Conservation (phyloP, 23 tunicate species). For the Diplosoma virens region DNA sequence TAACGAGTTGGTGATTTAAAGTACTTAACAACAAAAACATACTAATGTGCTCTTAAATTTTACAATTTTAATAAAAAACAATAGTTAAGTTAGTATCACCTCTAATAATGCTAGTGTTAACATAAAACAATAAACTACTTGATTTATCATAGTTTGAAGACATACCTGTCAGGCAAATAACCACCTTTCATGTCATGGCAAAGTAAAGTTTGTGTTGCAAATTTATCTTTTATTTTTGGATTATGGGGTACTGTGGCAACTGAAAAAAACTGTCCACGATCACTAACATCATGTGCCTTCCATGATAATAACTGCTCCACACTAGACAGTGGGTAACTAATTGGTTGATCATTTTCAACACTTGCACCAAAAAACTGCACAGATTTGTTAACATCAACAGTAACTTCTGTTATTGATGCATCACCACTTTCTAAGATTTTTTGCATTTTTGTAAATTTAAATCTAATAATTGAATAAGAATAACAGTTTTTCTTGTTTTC, state of each 20-base stretch:
- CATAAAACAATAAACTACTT: background rate
- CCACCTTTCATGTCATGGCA: slow-evolving; percentile 90
- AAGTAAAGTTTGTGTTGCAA: slow-evolving; percentile 43
- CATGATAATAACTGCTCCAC: slow-evolving; percentile 68
- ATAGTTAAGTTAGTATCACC: no score
- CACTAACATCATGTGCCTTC: slow-evolving; percentile 50
- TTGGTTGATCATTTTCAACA: slow-evolving; percentile 67
- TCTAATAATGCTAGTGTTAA: background rate
- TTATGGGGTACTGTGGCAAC: slow-evolving; percentile 43
- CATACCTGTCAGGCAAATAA: slow-evolving; percentile 77
- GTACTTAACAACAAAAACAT: background rate
- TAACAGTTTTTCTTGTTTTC: background rate
- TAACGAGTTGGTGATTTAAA: no score
- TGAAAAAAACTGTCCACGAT: slow-evolving; percentile 64
- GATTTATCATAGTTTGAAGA: no score
- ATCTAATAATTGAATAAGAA: background rate
- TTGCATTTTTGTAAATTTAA: background rate
- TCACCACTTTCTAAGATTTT: background rate
- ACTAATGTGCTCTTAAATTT: no score
- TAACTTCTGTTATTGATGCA: background rate
- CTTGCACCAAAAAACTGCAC: slow-evolving; percentile 54
- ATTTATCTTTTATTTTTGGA: slow-evolving; percentile 42
- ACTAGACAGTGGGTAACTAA: slow-evolving; percentile 45
- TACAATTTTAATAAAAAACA: no score
- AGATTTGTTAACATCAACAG: slow-evolving; percentile 34